Evolutionary conservation across 1,140 invertebrate species (phyloP).

Genomic region (Ips nitidus): DNA sequence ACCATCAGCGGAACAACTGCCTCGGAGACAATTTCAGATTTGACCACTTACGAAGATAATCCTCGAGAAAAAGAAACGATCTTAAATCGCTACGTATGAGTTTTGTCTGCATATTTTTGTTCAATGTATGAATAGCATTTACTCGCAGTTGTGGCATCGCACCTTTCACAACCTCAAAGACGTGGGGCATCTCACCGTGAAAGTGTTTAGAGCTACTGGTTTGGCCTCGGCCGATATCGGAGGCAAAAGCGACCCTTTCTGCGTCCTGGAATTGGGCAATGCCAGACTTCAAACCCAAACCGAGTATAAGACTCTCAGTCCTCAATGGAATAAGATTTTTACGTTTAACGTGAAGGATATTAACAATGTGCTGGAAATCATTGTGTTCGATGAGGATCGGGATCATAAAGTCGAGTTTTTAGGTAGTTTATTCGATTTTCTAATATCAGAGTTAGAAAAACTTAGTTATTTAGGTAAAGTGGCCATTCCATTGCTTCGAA

Average conservation of each 20-base stretch:
- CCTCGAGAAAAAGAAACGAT: constrained; percentile 67
- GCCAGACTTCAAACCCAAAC: constrained; percentile 95
- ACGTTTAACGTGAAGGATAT: constrained; percentile 98
- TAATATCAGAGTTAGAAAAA: background rate
- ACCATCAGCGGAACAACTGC: constrained; percentile 94
- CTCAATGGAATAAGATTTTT: constrained; percentile 98
- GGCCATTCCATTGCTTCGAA: constrained; percentile 83
- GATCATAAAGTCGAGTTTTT: constrained; percentile 98
- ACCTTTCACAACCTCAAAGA: constrained; percentile 78
- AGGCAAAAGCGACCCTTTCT: constrained; percentile 96
- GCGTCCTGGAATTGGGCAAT: constrained; percentile 94
- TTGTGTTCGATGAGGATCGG: constrained; percentile 96
- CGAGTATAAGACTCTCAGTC: constrained; percentile 95
- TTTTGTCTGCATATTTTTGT: constrained; percentile 26
- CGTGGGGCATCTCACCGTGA: constrained; percentile 86
- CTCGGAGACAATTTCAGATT: constrained; percentile 87
- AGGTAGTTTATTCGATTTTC: constrained; percentile 55
- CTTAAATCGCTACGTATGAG: constrained; percentile 74
- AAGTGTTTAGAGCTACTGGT: constrained; percentile 87
- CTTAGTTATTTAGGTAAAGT: constrained; percentile 57
- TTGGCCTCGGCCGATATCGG: constrained; percentile 88
- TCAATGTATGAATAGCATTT: constrained; percentile 12
- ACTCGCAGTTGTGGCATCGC: constrained; percentile 60
- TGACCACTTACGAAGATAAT: constrained; percentile 81
- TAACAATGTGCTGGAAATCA: constrained; percentile 93